Evolutionary conservation across 1,140 invertebrate species (phyloP).

Genomic region (Cherax destructor): DNA sequence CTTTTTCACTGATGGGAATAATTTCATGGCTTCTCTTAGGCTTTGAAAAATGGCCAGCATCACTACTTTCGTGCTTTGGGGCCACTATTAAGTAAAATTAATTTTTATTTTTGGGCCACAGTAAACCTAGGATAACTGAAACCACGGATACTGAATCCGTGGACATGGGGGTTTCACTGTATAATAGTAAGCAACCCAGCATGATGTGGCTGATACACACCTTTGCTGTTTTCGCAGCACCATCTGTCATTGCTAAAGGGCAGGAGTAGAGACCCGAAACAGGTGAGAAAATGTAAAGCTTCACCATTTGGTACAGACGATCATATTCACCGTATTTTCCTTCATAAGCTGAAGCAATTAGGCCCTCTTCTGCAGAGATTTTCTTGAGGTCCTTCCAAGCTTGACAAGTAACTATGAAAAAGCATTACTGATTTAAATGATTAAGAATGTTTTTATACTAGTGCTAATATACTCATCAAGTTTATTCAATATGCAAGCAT

Average conservation of each 20-base stretch:
- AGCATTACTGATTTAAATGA: neutral
- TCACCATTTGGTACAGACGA: slow-evolving; percentile 79
- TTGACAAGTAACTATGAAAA: slow-evolving; percentile 75
- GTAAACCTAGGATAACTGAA: no score
- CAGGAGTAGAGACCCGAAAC: slow-evolving; percentile 80
- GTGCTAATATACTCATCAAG: no score
- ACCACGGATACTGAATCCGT: no score
- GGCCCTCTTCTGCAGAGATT: slow-evolving; percentile 80
- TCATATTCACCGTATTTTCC: slow-evolving; percentile 77
- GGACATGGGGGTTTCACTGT: neutral
- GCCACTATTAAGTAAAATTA: no score
- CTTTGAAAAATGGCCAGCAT: no score
- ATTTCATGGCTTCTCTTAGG: no score
- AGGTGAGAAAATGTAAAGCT: slow-evolving; percentile 78
- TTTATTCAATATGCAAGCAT: no score
- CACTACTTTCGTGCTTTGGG: no score
- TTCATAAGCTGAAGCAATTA: slow-evolving; percentile 80
- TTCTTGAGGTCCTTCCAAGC: slow-evolving; percentile 80
- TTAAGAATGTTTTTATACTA: neutral
- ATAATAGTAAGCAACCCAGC: no score
- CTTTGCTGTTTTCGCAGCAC: slow-evolving; percentile 79
- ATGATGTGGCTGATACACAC: slow-evolving; percentile 68
- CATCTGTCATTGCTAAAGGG: slow-evolving; percentile 82
- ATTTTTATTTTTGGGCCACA: no score
- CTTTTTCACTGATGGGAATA: no score